These are phyloP conservation scores for Spondyliosoma cantharus DNA, from an alignment of 2,797 vertebrate species.

Conservation along the genomic window DNA sequence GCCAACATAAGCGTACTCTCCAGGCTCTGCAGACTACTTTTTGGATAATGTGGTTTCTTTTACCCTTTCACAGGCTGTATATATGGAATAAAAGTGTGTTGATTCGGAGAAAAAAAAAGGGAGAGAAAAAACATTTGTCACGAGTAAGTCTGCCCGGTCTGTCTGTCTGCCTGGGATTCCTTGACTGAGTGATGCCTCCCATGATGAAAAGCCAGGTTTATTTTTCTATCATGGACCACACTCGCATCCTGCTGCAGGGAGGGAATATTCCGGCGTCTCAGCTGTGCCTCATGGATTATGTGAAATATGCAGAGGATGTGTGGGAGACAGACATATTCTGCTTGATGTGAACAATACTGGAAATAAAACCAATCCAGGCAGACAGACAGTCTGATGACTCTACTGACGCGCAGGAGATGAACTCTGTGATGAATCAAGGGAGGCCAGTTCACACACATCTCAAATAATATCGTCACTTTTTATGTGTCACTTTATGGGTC, in stretches of 20 bases:
- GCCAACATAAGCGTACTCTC: slow-evolving; percentile 57
- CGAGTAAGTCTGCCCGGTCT: not conserved
- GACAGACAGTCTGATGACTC: slow-evolving; percentile 71
- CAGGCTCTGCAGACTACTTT: slow-evolving; percentile 29
- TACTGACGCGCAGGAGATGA: slow-evolving; percentile 56
- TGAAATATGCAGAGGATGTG: slow-evolving; percentile 77
- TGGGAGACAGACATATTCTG: slow-evolving; percentile 72
- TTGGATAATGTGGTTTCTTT: slow-evolving; percentile 56
- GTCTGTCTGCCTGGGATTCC: slow-evolving; percentile 58
- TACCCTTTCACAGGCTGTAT: slow-evolving; percentile 42
- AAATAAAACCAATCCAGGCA: slow-evolving; percentile 67
- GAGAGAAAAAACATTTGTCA: slow-evolving; percentile 46
- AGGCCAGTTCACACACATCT: not conserved
- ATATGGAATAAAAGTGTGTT: slow-evolving; percentile 51
- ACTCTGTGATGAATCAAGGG: slow-evolving; percentile 33
- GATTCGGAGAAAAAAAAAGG: slow-evolving; percentile 35
- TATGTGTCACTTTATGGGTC: slow-evolving; percentile 31
- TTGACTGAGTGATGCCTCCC: slow-evolving; percentile 66
- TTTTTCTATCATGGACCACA: slow-evolving; percentile 72
- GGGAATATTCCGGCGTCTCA: slow-evolving; percentile 65
- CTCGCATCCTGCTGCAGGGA: slow-evolving; percentile 55
- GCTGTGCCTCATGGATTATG: slow-evolving; percentile 73
- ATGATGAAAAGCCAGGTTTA: slow-evolving; percentile 74
- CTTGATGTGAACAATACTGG: slow-evolving; percentile 66
- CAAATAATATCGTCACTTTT: slow-evolving; percentile 3